phyloP scores from a whole-genome alignment of 2,888 invertebrate species.

The Cosmia trapezina region DNA sequence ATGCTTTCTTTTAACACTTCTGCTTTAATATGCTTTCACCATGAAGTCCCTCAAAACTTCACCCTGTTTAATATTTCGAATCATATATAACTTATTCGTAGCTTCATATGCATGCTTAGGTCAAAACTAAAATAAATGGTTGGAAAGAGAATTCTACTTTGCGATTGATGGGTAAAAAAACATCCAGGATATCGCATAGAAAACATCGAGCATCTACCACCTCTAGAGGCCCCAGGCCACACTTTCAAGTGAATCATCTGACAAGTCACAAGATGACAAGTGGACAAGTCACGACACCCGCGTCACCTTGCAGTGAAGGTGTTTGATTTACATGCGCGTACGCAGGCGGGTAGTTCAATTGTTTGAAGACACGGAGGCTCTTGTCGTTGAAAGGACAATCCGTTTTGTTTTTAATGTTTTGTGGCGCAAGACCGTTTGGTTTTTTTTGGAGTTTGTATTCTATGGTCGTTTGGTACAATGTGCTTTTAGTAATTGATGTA shows the following conservation, averaged over 20 bases:
- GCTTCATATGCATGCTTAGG: too few relatives aligned
- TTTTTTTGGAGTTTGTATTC: background rate
- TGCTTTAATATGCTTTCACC: background rate
- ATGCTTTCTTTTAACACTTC: background rate
- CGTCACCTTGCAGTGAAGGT: constrained; percentile 63
- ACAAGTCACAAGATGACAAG: constrained; percentile 36
- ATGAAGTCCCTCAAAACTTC: too few relatives aligned
- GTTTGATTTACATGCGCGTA: constrained; percentile 53
- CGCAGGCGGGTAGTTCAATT: constrained; percentile 45
- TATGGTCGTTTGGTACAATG: background rate
- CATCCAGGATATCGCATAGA: background rate
- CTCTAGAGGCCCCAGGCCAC: constrained; percentile 19
- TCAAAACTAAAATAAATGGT: too few relatives aligned
- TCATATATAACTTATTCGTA: too few relatives aligned
- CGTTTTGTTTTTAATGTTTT: constrained; percentile 26
- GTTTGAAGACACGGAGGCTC: constrained; percentile 33
- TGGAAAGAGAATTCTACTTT: too few relatives aligned
- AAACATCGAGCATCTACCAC: constrained; percentile 18
- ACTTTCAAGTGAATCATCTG: constrained; percentile 52
- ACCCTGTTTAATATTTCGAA: too few relatives aligned
- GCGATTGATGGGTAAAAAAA: too few relatives aligned
- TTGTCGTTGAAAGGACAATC: constrained; percentile 20
- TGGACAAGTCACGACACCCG: constrained; percentile 59
- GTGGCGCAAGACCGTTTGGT: constrained; percentile 36
- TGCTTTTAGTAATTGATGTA: background rate